Evolutionary conservation across 2,888 invertebrate species (phyloP), one percentile per base, ranked within the genome.

Genomic region (Perithous albicinctus): DNA sequence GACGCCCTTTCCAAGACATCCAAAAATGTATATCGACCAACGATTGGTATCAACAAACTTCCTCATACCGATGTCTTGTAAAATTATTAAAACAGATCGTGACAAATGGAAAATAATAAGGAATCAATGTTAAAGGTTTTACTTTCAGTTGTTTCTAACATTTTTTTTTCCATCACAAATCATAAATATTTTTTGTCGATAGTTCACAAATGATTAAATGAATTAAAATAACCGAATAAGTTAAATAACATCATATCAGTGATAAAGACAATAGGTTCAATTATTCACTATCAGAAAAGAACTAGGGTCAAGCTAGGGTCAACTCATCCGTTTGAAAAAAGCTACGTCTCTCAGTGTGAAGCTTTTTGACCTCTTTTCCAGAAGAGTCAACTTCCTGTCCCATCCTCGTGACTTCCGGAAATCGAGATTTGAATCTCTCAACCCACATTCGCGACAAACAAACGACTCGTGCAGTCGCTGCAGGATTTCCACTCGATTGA

Each of bases 401-500:
- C 29, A 35, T 23, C 48, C 48, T 8, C 48, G 18, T 51, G 51
- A 67, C 67, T 77, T 80, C 61, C 80, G 72, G 72, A 73, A 80
- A 73, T 43, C 12, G 51, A 69, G 46, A 73, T 56, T 81, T 48
- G 56, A 70, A 48, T 70, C 48, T 54, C 43, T 74, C 76, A 61
- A 41, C 43, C 77, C 64, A 59, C 59, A 15, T 59, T 67, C 56
- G 74, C 59, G 51, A 78, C 48, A 75, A 48, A 70, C 78, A 78
- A 82, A 78, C 75, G 78, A 70, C 69, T 70, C 61, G 41, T 43
- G 74, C 48, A 29, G 66, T 78, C 70, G 41, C 59, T 75, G 43
- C 67, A 66, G 66, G 74, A 82, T 54, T 78, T 82, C 74, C 78
- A 64, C 69, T 78, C 81, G 78, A 82, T 82, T 78, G 81, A 78